Evolutionary conservation across 1,140 invertebrate genomes (phyloP).

Genomic region (Matsumurasca onukii): DNA sequence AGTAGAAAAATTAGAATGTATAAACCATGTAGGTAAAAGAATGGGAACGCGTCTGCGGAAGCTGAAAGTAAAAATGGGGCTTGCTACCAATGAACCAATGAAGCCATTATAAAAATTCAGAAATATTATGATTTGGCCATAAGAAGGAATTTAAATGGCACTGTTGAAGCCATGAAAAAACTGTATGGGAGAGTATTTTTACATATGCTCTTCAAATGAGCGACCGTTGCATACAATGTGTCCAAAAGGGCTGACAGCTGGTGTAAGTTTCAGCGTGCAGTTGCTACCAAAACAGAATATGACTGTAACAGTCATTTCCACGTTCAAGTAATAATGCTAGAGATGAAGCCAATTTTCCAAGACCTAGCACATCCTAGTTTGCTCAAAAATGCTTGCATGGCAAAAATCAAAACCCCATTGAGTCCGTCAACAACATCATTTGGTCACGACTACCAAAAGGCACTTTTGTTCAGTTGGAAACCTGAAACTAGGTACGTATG

Average conservation of each 20-base stretch:
- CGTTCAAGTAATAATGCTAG: not conserved
- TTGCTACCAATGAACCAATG: constrained; percentile 11
- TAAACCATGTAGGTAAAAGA: constrained; percentile 36
- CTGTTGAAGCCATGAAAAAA: constrained; percentile 27
- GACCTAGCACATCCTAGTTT: not conserved
- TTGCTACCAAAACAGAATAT: not conserved
- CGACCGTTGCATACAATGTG: constrained; percentile 30
- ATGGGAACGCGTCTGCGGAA: constrained; percentile 31
- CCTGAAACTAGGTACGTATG: constrained; percentile 30
- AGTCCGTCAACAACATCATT: constrained; percentile 32
- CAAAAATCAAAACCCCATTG: constrained; percentile 15
- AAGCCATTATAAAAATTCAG: constrained; percentile 31
- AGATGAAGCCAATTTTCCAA: not conserved
- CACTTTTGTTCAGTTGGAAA: constrained; percentile 21
- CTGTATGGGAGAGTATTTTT: constrained; percentile 34
- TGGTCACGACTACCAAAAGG: constrained; percentile 23
- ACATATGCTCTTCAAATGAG: constrained; percentile 15
- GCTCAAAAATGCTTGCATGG: constrained; percentile 22
- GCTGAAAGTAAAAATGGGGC: constrained; percentile 17
- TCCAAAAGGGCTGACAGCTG: constrained; percentile 25
- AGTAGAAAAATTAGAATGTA: constrained; percentile 37
- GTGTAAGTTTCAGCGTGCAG: not conserved
- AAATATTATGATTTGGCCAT: constrained; percentile 37
- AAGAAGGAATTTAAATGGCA: constrained; percentile 11
- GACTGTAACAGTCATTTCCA: not conserved